Conservation (phyloP, 1,140 invertebrate species). For the Procambarus virginalis region DNA sequence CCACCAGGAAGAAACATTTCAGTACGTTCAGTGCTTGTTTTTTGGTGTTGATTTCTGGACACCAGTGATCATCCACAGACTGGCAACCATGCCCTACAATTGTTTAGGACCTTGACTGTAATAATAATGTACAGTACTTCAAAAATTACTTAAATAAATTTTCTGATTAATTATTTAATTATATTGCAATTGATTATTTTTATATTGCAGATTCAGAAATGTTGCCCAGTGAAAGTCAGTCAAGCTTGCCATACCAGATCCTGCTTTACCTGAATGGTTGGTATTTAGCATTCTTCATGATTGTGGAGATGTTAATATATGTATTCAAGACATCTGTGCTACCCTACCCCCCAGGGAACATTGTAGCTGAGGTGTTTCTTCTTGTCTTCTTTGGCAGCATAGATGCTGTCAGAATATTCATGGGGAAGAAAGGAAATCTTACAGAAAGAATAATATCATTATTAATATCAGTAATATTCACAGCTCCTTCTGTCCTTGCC, state of each 20-base stretch:
- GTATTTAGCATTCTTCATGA: constrained; percentile 29
- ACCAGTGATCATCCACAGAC: too few relatives aligned
- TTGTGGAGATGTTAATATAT: constrained; percentile 30
- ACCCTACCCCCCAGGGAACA: constrained; percentile 48
- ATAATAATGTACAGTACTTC: neutral
- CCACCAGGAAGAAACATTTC: too few relatives aligned
- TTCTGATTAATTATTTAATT: neutral
- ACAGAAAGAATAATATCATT: constrained; percentile 34
- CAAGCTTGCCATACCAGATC: constrained; percentile 56
- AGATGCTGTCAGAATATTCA: constrained; percentile 49
- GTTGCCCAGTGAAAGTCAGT: constrained; percentile 39
- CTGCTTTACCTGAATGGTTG: constrained; percentile 54
- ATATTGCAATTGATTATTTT: neutral
- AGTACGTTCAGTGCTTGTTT: too few relatives aligned
- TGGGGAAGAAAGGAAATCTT: constrained; percentile 52
- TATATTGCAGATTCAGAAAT: constrained; percentile 16
- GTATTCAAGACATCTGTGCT: constrained; percentile 46
- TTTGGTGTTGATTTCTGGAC: too few relatives aligned
- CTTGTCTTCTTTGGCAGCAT: constrained; percentile 25
- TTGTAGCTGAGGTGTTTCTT: constrained; percentile 45
- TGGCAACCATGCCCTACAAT: too few relatives aligned
- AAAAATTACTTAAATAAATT: neutral
- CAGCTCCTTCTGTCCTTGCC: constrained; percentile 53
- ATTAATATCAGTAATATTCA: constrained; percentile 44
- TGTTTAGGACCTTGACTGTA: too few relatives aligned